These are phyloP conservation scores for Neotoma lepida DNA, from an alignment of 2,113 vertebrate genomes.

Conservation along the genomic window DNA sequence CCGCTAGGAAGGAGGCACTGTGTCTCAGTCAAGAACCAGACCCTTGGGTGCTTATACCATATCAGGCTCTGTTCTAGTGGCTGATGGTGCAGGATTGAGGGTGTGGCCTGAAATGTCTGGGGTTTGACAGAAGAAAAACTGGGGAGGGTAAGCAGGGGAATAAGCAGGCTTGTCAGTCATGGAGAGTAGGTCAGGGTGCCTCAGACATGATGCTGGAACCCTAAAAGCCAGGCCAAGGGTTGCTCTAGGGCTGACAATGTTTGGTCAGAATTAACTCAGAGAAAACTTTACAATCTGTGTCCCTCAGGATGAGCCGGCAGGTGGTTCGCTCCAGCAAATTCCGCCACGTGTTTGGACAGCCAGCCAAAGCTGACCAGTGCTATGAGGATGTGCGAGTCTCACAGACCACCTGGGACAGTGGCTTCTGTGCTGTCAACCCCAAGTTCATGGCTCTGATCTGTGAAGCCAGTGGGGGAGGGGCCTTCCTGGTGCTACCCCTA, in stretches of 20 bases:
- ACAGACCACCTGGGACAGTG: slow-evolving; percentile 96
- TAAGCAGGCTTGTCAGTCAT: not conserved
- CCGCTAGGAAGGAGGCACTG: not conserved
- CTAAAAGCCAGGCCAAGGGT: not conserved
- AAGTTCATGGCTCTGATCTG: slow-evolving; percentile 95
- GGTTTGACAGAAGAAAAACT: not conserved
- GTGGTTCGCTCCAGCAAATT: slow-evolving; percentile 94
- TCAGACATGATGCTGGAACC: not conserved
- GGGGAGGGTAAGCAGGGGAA: not conserved
- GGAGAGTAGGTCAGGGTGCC: not conserved
- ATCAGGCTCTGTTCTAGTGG: not conserved
- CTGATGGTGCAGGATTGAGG: not conserved
- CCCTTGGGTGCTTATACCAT: not conserved
- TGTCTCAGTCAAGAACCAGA: not conserved
- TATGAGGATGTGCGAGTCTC: slow-evolving; percentile 95
- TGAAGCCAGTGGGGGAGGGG: slow-evolving; percentile 93
- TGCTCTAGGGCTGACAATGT: not conserved
- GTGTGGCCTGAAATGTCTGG: not conserved
- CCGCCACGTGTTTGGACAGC: slow-evolving; percentile 94
- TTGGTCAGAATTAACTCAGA: not conserved
- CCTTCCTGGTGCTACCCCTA: slow-evolving; percentile 93
- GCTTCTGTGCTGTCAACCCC: slow-evolving; percentile 94
- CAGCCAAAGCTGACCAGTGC: slow-evolving; percentile 91
- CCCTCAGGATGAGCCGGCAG: slow-evolving; percentile 88
- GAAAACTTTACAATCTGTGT: not conserved